Evolutionary conservation across 2,888 invertebrate species (phyloP).

Genomic region (Agrotis exclamationis): DNA sequence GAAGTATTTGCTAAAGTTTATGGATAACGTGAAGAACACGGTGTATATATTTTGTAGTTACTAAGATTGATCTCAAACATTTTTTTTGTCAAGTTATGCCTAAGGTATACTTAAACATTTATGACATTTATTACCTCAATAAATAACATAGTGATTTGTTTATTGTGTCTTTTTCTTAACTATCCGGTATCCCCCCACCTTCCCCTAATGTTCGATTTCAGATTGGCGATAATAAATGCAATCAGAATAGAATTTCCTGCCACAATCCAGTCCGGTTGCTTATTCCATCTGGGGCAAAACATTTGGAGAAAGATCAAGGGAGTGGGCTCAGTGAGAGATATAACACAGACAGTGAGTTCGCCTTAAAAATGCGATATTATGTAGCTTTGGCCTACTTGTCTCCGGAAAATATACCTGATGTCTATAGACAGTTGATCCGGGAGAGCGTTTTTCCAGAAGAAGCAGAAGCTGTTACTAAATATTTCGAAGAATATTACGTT

Average conservation of each 20-base stretch:
- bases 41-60: too few relatives aligned
- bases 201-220: neutral
- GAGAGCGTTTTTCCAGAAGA: neutral
- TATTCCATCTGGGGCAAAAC: conserved; percentile 6
- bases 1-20: too few relatives aligned
- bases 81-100: too few relatives aligned
- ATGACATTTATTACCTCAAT: too few relatives aligned
- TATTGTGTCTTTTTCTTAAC: too few relatives aligned
- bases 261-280: conserved; percentile 16
- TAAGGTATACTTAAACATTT: too few relatives aligned
- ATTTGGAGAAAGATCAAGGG: conserved; percentile 4
- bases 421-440: neutral
- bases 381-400: conserved; percentile 9
- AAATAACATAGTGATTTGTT: too few relatives aligned
- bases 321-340: conserved; percentile 17
- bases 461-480: conserved; percentile 3
- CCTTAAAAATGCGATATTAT: conserved; percentile 8
- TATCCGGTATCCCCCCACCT: too few relatives aligned
- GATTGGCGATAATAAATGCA: conserved; percentile 1
- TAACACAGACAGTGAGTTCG: conserved; percentile 1
- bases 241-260: conserved; percentile 10
- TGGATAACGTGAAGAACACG: too few relatives aligned
- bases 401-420: conserved; percentile 6
- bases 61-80: too few relatives aligned
- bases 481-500: neutral